A percentile compares a stretch with the other conserved stretches of the same genome.
These are phyloP conservation scores for Ostrea denselamellosa DNA, from an alignment of 1,140 invertebrate species.

Conservation along the genomic window DNA sequence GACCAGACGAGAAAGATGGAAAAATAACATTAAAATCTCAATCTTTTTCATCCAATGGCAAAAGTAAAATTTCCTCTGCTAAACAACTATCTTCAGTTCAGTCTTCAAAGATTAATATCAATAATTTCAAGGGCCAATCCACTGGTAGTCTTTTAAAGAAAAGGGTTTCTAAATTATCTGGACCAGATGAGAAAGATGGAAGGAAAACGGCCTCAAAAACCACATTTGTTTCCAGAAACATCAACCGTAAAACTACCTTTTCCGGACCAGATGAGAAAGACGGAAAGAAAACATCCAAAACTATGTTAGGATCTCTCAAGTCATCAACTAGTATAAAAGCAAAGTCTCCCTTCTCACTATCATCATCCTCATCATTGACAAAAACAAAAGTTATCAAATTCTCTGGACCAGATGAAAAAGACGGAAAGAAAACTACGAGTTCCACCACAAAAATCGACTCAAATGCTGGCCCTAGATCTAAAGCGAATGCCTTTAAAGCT, in stretches of 20 bases:
- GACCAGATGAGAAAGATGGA: neutral
- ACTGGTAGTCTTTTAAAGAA: no score
- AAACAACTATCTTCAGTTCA: no score
- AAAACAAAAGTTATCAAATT: neutral
- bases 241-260: neutral
- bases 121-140: no score
- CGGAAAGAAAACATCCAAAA: neutral
- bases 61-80: no score
- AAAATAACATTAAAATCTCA: neutral
- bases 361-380: neutral
- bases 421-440: neutral
- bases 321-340: neutral
- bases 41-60: no score
- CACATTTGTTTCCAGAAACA: neutral
- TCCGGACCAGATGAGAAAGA: slow-evolving; percentile 15
- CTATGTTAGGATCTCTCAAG: neutral
- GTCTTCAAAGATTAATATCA: no score
- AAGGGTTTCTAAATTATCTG: no score
- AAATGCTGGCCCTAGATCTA: neutral
- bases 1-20: slow-evolving; percentile 19
- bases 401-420: neutral
- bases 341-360: neutral
- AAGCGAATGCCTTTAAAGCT: neutral
- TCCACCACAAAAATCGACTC: neutral
- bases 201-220: neutral